Base-by-base conservation (phyloP, 2,113 vertebrate species). In the Anoplopoma fimbria region DNA sequence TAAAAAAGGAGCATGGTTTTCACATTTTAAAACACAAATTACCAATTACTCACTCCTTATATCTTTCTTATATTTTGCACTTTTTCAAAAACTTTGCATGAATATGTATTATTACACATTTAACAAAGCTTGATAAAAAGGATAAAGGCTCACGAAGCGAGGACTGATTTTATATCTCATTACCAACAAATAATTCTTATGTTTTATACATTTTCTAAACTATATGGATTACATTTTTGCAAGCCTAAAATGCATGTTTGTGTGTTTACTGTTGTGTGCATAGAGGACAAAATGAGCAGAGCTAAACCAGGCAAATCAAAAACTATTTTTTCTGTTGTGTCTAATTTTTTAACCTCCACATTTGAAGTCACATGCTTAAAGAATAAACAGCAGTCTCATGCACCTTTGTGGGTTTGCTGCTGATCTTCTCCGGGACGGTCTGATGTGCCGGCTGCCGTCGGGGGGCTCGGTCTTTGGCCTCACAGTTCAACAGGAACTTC, bases 401-500 rank as follows among this genome's bases (percentile, higher is more conserved):
- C 78, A 95, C 95, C 94, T 95, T 95, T 12, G 89, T 9, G 17
- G 91, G 76, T 72, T 94, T 91, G 79, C 67, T 84, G 79, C 21
- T 72, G 77, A 1, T 86, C 83, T 91, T 92, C 34, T 93, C 92
- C 1, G 75, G 0, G 1, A 63, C 6, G 17, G 85, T 17, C 62
- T 84, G 93, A 55, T 93, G 91, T 6, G 58, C 49, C 0, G 85
- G 64, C 42, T 72, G 92, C 84, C 93, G 89, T 69, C 95, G 90
- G 12, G 94, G 94, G 34, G 92, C 91, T 0, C 94, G 89, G 75
- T 96, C 95, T 58, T 96, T 96, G 45, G 94, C 95, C 71, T 95
- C 94, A 14, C 93, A 95, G 83, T 93, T 94, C 62, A 95, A 81
- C 68, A 96, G 86, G 83, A 95, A 96, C 85, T 94, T 95, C 81